These are phyloP conservation scores for Menidia beryllina DNA, from an alignment of 2,113 vertebrate species.

Conservation along the genomic window DNA sequence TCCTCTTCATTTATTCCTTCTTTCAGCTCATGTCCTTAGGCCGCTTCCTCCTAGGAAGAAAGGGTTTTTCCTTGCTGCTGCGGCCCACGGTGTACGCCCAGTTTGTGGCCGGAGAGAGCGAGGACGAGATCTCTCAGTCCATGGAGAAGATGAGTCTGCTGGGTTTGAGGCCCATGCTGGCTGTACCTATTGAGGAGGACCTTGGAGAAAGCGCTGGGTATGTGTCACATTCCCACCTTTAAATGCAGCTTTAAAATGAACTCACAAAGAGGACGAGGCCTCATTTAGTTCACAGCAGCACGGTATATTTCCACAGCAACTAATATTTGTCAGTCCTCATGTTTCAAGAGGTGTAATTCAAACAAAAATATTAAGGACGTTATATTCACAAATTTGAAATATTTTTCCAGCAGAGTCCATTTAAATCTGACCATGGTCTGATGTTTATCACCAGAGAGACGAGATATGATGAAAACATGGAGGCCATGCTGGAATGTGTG, in stretches of 20 bases:
- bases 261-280: neutral
- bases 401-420: too few species aligned
- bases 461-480: constrained; percentile 84
- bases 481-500: constrained; percentile 86
- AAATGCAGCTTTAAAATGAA: neutral
- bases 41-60: constrained; percentile 79
- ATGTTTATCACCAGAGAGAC: constrained; percentile 73
- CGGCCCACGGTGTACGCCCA: constrained; percentile 87
- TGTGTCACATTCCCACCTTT: neutral
- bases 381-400: too few species aligned
- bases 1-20: constrained; percentile 1
- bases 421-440: neutral
- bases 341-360: too few species aligned
- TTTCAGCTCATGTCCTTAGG: constrained; percentile 82
- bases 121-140: constrained; percentile 81
- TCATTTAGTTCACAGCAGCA: neutral
- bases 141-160: constrained; percentile 83
- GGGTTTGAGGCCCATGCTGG: constrained; percentile 88
- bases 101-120: constrained; percentile 90
- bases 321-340: too few species aligned
- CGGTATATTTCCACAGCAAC: neutral
- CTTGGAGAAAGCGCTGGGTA: constrained; percentile 83
- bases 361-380: too few species aligned
- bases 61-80: constrained; percentile 77
- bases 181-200: constrained; percentile 90